Evolutionary conservation across 1,140 invertebrate genomes (phyloP), one percentile per base, ranked within the genome.

Genomic region (Hestina assimilis): DNA sequence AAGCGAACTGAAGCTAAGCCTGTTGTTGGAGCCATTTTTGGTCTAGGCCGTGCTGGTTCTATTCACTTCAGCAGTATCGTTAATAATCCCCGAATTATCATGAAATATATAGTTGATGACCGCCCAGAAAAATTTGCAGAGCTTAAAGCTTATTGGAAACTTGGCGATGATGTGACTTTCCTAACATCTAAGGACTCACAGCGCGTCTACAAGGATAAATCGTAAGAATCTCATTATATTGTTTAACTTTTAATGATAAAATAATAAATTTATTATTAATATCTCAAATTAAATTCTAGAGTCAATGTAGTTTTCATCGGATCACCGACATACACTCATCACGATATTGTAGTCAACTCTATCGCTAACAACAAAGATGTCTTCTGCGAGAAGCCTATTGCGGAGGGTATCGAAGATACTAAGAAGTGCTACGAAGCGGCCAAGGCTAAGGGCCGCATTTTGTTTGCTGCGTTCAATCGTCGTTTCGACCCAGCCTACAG

Each of bases 321-420:
- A 0, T 91, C 92, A 1, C 92, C 92, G 3, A 93, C 93, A 0
- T 89, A 69, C 58, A 90, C 91, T 0, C 93, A 94, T 69, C 91
- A 93, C 65, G 66, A 83, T 0, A 90, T 93, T 8, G 90, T 94
- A 0, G 83, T 83, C 0, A 90, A 89, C 51, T 89, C 92, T 0
- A 71, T 94, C n/a, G 65, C 89, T 7, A 85, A 89, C 28, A 91
- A 92, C 59, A 92, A 92, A 63, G 90, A 91, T 7, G 92, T 94
- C 0, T 93, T 94, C 66, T 93, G 93, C 68, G 93, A 95, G 69
- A 95, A 95, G 69, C 94, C 94, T 0, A 90, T 95, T 14, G 92
- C 93, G 8, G 86, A 92, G 40, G 79, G 89, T 46, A 73, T 89
- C 0, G 75, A 88, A 21, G 83, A 89, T 1, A 91, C 91, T 0